Evolutionary conservation across 2,888 invertebrate genomes (phyloP).

Genomic region (Ormyrus nitidulus): DNA sequence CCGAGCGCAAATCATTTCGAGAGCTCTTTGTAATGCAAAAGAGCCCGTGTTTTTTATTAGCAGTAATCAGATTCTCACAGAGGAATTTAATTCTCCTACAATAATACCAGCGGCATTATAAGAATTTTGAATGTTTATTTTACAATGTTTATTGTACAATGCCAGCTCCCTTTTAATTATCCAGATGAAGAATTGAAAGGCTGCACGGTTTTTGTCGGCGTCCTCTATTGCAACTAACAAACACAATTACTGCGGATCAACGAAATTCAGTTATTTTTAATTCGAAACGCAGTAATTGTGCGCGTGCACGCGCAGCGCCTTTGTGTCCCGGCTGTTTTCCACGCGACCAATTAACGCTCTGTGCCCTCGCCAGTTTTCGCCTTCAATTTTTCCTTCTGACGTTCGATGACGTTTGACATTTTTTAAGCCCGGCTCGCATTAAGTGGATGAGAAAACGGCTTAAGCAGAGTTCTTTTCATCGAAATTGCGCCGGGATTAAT

Average conservation of each 20-base stretch:
- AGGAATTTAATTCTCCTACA: no score
- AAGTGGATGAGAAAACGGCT: neutral
- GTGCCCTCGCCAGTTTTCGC: slow-evolving; percentile 1
- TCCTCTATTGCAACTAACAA: slow-evolving; percentile 27
- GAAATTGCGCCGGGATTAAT: no score
- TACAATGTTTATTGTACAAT: slow-evolving; percentile 42
- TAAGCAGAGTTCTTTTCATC: neutral
- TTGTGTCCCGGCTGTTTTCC: slow-evolving; percentile 19
- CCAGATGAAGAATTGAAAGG: slow-evolving; percentile 23
- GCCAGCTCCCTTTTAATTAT: slow-evolving; percentile 33
- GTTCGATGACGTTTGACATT: slow-evolving; percentile 17
- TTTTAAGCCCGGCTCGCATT: neutral
- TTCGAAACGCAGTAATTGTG: slow-evolving; percentile 43
- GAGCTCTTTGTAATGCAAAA: no score
- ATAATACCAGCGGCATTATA: no score
- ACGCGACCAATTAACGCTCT: slow-evolving; percentile 12
- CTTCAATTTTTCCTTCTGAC: slow-evolving; percentile 12
- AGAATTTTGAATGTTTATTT: neutral
- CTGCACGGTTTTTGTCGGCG: neutral
- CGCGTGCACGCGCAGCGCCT: slow-evolving; percentile 1
- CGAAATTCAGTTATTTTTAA: slow-evolving; percentile 50
- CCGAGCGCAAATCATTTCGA: slow-evolving; percentile 23
- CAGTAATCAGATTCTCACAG: no score
- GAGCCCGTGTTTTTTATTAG: no score
- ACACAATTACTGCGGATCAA: slow-evolving; percentile 46